Conservation (phyloP, 92 coral and sea anemone genomes). For the Porites divaricata region DNA sequence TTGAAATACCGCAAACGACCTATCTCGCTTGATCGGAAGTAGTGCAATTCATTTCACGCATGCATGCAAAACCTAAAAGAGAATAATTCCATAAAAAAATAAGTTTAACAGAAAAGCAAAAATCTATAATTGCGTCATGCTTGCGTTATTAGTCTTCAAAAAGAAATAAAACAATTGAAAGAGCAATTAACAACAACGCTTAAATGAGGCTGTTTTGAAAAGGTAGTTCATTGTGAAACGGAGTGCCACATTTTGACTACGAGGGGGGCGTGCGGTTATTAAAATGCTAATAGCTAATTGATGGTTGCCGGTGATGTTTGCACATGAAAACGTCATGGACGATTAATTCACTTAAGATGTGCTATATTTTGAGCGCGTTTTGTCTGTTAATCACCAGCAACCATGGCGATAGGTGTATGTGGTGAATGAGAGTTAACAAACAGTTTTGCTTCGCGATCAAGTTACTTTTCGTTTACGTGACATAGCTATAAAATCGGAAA, state of each 20-base stretch:
- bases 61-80: neutral
- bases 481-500: neutral
- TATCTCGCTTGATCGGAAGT: neutral
- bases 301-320: neutral
- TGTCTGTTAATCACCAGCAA: neutral
- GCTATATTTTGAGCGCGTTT: neutral
- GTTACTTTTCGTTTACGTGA: neutral
- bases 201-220: conserved; percentile 4
- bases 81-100: conserved; percentile 10
- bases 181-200: conserved; percentile 7
- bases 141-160: neutral
- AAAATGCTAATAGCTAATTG: neutral
- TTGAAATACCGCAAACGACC: neutral
- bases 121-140: neutral
- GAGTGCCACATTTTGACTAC: neutral
- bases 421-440: neutral
- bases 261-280: neutral
- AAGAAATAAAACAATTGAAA: neutral
- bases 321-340: neutral
- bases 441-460: neutral
- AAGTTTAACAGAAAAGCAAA: conserved; percentile 4
- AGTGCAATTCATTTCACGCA: neutral
- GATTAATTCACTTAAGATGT: neutral
- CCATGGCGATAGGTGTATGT: neutral
- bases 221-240: neutral